phyloP scores from a whole-genome alignment of 2,113 vertebrate genomes.

The Fulmarus glacialis region DNA sequence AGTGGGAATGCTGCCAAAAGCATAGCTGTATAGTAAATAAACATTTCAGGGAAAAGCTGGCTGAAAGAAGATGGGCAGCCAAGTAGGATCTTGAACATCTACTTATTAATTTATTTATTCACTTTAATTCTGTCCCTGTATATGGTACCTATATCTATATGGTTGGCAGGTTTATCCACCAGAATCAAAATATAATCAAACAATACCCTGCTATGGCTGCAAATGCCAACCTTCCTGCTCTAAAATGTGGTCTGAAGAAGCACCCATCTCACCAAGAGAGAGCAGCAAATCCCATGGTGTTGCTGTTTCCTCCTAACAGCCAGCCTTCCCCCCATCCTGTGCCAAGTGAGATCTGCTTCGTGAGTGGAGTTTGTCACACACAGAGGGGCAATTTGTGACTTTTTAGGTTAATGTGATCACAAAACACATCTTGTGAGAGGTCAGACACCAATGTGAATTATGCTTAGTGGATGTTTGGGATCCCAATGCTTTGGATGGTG shows the following conservation, averaged over 20 bases:
- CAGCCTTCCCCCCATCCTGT: not conserved
- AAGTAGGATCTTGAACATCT: not conserved
- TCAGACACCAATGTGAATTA: accelerated
- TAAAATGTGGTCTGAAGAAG: not conserved
- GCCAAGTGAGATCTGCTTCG: not conserved
- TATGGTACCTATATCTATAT: accelerated
- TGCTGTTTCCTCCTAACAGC: not conserved
- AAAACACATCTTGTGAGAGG: accelerated
- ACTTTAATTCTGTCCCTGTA: not conserved
- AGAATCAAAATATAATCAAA: not conserved
- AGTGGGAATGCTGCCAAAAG: slow-evolving; percentile 52
- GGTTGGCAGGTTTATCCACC: not conserved
- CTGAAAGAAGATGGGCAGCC: not conserved
- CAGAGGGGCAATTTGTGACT: accelerated
- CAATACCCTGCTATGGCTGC: accelerated
- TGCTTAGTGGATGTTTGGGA: not conserved
- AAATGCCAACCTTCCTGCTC: not conserved
- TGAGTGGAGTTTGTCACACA: accelerated
- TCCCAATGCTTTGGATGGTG: not conserved
- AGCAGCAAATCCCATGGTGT: not conserved
- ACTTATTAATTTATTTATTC: not conserved
- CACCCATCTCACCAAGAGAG: not conserved
- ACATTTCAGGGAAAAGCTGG: slow-evolving; percentile 41
- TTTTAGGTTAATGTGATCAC: not conserved
- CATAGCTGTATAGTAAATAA: slow-evolving; percentile 59